A percentile compares a stretch with the other conserved stretches of the same genome.
These are phyloP conservation scores for Cercocebus atys DNA, from an alignment of 2,113 vertebrate genomes.

Conservation along the genomic window DNA sequence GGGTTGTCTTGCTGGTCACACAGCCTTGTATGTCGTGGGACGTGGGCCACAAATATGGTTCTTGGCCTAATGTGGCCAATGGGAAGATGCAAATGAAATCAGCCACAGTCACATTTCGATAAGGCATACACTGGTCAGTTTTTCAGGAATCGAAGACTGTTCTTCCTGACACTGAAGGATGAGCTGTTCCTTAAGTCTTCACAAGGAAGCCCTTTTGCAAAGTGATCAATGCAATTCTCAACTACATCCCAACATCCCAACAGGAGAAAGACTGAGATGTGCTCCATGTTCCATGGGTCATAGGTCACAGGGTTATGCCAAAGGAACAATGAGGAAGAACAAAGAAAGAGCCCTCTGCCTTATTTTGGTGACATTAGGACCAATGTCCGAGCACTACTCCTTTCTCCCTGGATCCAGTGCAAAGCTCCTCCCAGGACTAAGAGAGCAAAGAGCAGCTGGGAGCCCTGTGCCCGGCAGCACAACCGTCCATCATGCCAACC, in stretches of 20 bases:
- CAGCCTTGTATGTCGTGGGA: accelerated
- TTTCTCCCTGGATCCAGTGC: neutral
- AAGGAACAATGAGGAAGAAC: neutral
- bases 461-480: too few species aligned
- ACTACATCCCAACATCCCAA: too few species aligned
- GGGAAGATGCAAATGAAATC: neutral
- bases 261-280: neutral
- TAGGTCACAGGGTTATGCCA: neutral
- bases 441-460: neutral
- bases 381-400: accelerated
- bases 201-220: neutral
- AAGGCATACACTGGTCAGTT: neutral
- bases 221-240: neutral
- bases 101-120: neutral
- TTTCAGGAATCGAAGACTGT: neutral
- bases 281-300: neutral
- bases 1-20: accelerated
- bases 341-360: too few species aligned
- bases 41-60: neutral
- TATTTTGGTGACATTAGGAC: neutral
- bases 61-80: neutral
- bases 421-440: neutral
- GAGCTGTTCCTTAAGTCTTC: neutral
- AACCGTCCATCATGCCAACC: accelerated
- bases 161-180: neutral